Evolutionary conservation across 2,113 vertebrate genomes (phyloP), one percentile per base, ranked within the genome.

Genomic region (Gila orcuttii): DNA sequence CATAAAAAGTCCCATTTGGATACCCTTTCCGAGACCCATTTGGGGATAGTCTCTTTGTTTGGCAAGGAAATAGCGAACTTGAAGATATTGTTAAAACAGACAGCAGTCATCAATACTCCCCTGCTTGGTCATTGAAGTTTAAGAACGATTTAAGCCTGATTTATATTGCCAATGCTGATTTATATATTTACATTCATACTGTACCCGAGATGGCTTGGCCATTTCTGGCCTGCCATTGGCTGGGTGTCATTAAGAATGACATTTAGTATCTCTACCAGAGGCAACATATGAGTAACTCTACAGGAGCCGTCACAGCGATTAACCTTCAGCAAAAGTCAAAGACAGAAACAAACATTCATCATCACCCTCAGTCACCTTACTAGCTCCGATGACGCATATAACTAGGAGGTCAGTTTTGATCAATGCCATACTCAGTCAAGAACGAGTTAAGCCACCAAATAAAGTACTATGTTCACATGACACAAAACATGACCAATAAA

Each of bases 261-360:
- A 57, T 79, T n/a, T 60, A n/a, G 21, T 4, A 60, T 59, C 77
- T 79, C 33, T 39, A 79, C 55, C 55, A 60, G 55, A 79, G 23
- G 77, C 33, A 59, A n/a, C 75, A 25, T 50, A 85, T 64, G 28
- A 68, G 50, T 85, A 76, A 85, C 76, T 73, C 84, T 21, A 59
- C 66, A 57, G 80, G 33, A 78, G 66, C 74, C 9, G 42, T 39
- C 42, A 82, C 64, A 36, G 50, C 60, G 33, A 69, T 88, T 86
- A 86, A 88, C 83, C 87, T 81, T 85, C 64, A 86, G 76, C 79
- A 86, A 23, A 83, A 85, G 19, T 33, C 31, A 28, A 31, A 77
- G 75, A 77, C 68, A 11, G 28, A 69, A 78, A 68, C 21, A 28
- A 77, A 31, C n/a, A 77, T 77, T 55, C 25, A 55, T 55, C 28